These are phyloP conservation scores for Ranitomeya imitator DNA, from an alignment of 2,113 vertebrate species.

Conservation along the genomic window DNA sequence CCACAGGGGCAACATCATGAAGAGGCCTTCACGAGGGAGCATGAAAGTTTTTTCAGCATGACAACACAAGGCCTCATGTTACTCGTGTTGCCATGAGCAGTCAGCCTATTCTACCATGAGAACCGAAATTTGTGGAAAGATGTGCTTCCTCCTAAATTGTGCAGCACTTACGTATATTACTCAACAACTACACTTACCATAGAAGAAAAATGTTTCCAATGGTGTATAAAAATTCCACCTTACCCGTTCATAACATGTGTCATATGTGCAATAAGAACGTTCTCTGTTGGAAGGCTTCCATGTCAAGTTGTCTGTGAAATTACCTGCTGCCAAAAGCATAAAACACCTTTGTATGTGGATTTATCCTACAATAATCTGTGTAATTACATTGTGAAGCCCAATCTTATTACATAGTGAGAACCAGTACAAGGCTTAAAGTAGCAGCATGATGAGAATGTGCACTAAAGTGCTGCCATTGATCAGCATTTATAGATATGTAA, in stretches of 20 bases:
- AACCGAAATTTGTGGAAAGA: no score
- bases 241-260: no score
- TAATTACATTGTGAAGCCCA: background rate
- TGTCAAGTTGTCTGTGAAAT: background rate
- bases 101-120: no score
- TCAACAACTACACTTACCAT: background rate
- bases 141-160: no score
- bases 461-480: background rate
- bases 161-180: background rate
- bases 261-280: background rate
- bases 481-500: background rate
- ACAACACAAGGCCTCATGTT: no score
- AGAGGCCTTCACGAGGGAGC: no score
- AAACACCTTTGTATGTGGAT: background rate
- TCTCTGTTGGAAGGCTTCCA: background rate
- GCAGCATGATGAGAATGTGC: background rate
- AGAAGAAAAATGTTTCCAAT: background rate
- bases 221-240: no score
- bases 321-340: background rate
- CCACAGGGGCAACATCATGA: no score
- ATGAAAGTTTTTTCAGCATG: no score
- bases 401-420: background rate
- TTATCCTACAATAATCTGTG: background rate
- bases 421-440: no score
- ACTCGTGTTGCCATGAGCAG: no score